These are phyloP conservation scores for Gavialis gangeticus DNA, from an alignment of 2,113 vertebrate species.

Conservation along the genomic window DNA sequence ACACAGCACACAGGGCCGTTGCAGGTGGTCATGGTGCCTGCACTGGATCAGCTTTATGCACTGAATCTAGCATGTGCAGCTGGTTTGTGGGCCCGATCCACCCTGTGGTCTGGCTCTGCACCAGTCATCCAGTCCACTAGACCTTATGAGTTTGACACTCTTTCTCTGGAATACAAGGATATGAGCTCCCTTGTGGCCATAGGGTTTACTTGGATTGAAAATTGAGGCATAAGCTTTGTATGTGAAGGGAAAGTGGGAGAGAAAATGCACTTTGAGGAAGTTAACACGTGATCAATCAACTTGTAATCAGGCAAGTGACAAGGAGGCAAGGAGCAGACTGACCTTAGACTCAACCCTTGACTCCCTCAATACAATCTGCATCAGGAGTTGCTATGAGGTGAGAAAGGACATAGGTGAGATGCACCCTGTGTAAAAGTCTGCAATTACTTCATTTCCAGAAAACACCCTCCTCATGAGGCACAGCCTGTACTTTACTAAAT, in stretches of 20 bases:
- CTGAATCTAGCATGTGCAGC: too few relatives aligned
- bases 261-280: background rate
- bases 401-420: background rate
- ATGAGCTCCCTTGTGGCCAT: background rate
- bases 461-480: background rate
- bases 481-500: background rate
- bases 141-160: too few relatives aligned
- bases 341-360: background rate
- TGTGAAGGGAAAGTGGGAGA: background rate
- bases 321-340: accelerated
- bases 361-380: background rate
- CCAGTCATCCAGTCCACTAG: too few relatives aligned
- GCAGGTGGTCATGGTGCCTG: too few relatives aligned
- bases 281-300: background rate
- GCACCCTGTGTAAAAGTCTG: background rate
- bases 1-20: too few relatives aligned
- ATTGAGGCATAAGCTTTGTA: background rate
- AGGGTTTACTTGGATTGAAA: background rate
- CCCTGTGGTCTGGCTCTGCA: too few relatives aligned
- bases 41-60: too few relatives aligned
- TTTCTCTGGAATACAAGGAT: too few relatives aligned
- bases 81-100: too few relatives aligned
- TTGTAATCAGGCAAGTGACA: background rate
- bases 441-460: background rate
- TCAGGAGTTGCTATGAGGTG: accelerated